Evolutionary conservation across 2,888 invertebrate genomes (phyloP).

Genomic region (Neocrepidodera transversa): DNA sequence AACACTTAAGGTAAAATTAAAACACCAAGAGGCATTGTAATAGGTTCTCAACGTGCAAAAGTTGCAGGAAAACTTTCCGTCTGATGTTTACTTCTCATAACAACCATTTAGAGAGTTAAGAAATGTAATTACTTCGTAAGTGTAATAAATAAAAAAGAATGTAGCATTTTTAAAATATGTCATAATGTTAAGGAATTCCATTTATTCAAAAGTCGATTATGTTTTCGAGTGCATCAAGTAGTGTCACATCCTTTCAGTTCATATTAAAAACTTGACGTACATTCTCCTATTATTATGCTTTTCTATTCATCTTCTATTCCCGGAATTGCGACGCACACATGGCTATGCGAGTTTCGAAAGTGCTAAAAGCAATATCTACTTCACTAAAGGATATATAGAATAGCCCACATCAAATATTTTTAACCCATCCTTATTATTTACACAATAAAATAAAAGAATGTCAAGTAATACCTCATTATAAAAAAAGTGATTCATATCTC

Average conservation of each 20-base stretch:
- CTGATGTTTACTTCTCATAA: conserved; percentile 6
- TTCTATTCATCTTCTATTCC: conserved; percentile 18
- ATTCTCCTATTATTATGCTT: conserved; percentile 25
- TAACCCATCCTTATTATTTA: no score
- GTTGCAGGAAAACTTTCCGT: conserved; percentile 7
- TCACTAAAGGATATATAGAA: not conserved
- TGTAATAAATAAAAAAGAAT: no score
- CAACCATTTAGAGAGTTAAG: conserved; percentile 6
- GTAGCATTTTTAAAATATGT: no score
- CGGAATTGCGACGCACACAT: conserved; percentile 18
- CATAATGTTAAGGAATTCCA: no score
- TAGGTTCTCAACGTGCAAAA: conserved; percentile 13
- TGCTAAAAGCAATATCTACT: conserved; percentile 9
- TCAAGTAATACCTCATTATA: no score
- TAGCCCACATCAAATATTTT: not conserved
- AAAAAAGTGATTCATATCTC: no score
- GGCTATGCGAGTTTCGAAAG: conserved; percentile 25
- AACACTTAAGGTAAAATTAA: conserved; percentile 29
- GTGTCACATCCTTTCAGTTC: conserved; percentile 24
- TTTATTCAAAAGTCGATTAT: no score
- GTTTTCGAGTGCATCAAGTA: no score
- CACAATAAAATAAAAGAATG: no score
- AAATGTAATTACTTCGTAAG: conserved; percentile 3
- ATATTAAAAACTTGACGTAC: conserved; percentile 30
- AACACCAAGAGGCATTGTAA: conserved; percentile 21